Evolutionary conservation across 1,140 invertebrate genomes (phyloP).

Genomic region (Lordiphosa clarofinis): DNA sequence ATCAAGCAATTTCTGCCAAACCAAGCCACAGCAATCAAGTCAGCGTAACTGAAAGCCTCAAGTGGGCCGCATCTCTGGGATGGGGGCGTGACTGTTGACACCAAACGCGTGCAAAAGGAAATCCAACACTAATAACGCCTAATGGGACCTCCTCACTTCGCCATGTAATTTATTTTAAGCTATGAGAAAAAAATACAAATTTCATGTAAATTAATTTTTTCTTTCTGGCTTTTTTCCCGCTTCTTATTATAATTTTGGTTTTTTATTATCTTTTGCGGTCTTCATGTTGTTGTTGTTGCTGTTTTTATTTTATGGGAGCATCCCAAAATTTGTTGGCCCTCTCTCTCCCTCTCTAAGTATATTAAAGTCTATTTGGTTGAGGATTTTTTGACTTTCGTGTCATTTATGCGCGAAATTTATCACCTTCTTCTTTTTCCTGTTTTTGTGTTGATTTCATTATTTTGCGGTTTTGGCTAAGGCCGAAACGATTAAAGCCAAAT

Average conservation of each 20-base stretch:
- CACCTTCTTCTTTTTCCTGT: slow-evolving; percentile 23
- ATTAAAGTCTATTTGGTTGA: slow-evolving; percentile 51
- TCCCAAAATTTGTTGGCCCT: background rate
- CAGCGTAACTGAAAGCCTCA: slow-evolving; percentile 12
- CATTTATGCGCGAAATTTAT: slow-evolving; percentile 57
- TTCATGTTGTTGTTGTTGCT: background rate
- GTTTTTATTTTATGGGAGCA: slow-evolving; percentile 1
- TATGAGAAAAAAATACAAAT: slow-evolving; percentile 26
- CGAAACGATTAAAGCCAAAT: slow-evolving; percentile 37
- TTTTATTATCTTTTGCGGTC: slow-evolving; percentile 43
- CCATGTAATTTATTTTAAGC: slow-evolving; percentile 41
- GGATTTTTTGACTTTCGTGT: slow-evolving; percentile 55
- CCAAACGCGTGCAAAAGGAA: slow-evolving; percentile 20
- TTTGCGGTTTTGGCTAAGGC: slow-evolving; percentile 17
- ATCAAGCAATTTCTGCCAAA: slow-evolving; percentile 8
- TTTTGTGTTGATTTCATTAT: slow-evolving; percentile 49
- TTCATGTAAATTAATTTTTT: slow-evolving; percentile 59
- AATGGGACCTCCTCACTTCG: slow-evolving; percentile 22
- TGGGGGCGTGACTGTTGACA: slow-evolving; percentile 26
- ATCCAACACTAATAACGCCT: slow-evolving; percentile 40
- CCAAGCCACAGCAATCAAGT: slow-evolving; percentile 7
- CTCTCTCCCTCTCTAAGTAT: slow-evolving; percentile 19
- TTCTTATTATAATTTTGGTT: slow-evolving; percentile 48
- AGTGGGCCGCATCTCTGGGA: slow-evolving; percentile 5
- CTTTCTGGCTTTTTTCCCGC: slow-evolving; percentile 29